Conservation (phyloP, 2,797 vertebrate species). For the Poecilia wingei region DNA sequence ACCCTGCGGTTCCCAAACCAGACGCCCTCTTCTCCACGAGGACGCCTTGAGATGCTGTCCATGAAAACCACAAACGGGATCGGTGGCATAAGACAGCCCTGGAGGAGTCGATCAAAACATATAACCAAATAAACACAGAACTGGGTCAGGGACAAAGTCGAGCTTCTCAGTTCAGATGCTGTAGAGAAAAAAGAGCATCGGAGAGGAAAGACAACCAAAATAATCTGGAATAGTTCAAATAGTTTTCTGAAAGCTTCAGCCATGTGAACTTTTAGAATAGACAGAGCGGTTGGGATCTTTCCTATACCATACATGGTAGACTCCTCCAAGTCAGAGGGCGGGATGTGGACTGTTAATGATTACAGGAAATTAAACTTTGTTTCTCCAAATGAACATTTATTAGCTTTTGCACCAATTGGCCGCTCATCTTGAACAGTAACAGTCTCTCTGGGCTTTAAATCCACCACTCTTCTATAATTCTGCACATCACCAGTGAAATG, state of each 20-base stretch:
- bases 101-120: neutral
- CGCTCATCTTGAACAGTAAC: neutral
- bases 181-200: neutral
- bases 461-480: slow-evolving; percentile 13
- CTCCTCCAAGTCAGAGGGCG: neutral
- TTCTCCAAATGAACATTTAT: neutral
- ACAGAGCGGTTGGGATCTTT: neutral
- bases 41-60: neutral
- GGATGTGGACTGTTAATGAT: neutral
- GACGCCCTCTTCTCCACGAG: neutral
- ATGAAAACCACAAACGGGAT: neutral
- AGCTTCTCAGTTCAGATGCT: neutral
- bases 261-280: neutral
- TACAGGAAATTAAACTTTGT: neutral
- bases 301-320: neutral
- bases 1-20: neutral
- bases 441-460: slow-evolving; percentile 19
- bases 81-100: neutral
- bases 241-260: neutral
- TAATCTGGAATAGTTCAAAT: neutral
- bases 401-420: neutral
- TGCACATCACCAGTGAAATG: slow-evolving; percentile 29
- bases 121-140: neutral
- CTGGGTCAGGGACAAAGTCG: neutral
- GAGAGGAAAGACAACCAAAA: neutral